Evolutionary conservation across 2,797 vertebrate genomes (phyloP), one percentile per base, ranked within the genome.

Genomic region (Acanthurus leucopareius): DNA sequence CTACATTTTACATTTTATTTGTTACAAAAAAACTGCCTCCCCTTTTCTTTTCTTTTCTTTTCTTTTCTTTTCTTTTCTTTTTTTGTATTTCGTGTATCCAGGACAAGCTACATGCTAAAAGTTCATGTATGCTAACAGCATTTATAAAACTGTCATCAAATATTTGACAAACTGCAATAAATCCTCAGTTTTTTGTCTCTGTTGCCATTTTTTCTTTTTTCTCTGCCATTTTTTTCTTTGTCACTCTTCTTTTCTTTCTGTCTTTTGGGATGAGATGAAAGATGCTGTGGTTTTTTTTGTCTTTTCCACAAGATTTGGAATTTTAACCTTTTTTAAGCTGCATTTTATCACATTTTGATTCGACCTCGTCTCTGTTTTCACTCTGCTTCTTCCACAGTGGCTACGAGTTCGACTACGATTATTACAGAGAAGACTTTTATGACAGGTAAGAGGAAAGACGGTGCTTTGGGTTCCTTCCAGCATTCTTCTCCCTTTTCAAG

Each of bases 351-450:
- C 28, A 7, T 40, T 40, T 49, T 61, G 25, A 49, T 63, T 38
- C 65, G 88, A 52, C 13, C 19, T 42, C 49, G 25, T 14, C 28
- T 28, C 28, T 80, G 44, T 89, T 22, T 38, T 88, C n/a, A n/a
- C n/a, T n/a, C n/a, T n/a, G n/a, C 88, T 84, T 93, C 80, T 87
- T 79, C 57, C 93, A 52, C 93, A 98, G 97, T 7, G 95, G 97
- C 78, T 97, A 97, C 20, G 97, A 97, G 84, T 97, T 98, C 79
- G 97, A 97, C 91, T 97, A 96, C 25, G 97, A 97, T 87, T 97
- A 96, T 91, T 97, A 96, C 95, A 96, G 95, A 94, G 96, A 97
- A 10, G 95, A 97, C 89, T 97, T 97, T 93, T 98, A 96, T 13
- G 95, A 97, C 93, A 97, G 97, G 97, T 97, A 87, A 88, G 92